Percentiles rank a stretch among this genome's conserved stretches.
Evolutionary conservation across 2,797 vertebrate genomes (phyloP).

Genomic region (Poeciliopsis turneri): DNA sequence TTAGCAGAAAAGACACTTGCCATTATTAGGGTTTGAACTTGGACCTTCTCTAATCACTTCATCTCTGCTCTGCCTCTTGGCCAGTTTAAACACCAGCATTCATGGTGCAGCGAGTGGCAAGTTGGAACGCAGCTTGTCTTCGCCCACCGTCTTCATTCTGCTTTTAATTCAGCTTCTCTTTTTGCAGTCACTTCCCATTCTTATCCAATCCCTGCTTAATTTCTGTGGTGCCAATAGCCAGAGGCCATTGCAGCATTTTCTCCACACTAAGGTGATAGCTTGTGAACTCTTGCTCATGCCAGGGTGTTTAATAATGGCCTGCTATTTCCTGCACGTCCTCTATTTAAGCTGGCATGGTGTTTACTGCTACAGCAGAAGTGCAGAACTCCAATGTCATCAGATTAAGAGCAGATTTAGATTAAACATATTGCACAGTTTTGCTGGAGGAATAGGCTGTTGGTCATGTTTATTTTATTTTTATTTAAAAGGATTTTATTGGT

Average conservation of each 20-base stretch:
- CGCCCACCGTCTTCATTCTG: slow-evolving; percentile 4
- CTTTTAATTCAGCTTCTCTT: not conserved
- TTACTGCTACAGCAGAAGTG: slow-evolving; percentile 59
- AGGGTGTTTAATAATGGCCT: slow-evolving; percentile 61
- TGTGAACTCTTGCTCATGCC: slow-evolving; percentile 24
- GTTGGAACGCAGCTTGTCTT: not conserved
- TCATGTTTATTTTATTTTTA: not conserved
- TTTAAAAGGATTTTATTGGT: too few species aligned
- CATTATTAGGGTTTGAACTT: slow-evolving; percentile 53
- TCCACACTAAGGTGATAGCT: slow-evolving; percentile 35
- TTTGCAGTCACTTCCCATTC: slow-evolving; percentile 20
- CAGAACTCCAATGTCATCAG: slow-evolving; percentile 10
- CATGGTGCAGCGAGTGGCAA: not conserved
- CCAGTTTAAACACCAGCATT: slow-evolving; percentile 21
- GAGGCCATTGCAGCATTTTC: not conserved
- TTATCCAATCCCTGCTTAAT: slow-evolving; percentile 45
- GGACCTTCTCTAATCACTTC: slow-evolving; percentile 39
- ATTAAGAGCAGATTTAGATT: slow-evolving; percentile 72
- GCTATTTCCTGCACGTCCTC: slow-evolving; percentile 70
- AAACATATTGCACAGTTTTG: slow-evolving; percentile 70
- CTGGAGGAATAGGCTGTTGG: slow-evolving; percentile 42
- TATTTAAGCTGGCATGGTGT: slow-evolving; percentile 48
- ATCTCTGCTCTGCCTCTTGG: slow-evolving; percentile 37
- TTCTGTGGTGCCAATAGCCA: slow-evolving; percentile 21
- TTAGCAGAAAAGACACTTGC: slow-evolving; percentile 42